phyloP scores from a whole-genome alignment of 2,797 vertebrate genomes.

The Rhabdomys pumilio region DNA sequence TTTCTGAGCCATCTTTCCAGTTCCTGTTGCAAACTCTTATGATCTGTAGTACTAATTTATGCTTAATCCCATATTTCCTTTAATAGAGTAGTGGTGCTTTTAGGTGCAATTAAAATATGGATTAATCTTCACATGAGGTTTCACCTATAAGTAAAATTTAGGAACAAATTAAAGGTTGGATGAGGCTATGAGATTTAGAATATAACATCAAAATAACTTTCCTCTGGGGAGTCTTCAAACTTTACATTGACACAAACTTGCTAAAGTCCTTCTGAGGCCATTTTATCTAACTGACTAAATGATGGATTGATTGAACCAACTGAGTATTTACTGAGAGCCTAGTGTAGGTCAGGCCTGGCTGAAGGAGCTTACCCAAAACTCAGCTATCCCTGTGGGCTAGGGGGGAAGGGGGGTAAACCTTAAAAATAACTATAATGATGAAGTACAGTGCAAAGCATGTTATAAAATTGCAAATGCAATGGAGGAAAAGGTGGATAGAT shows the following conservation, averaged over 20 bases:
- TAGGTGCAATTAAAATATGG: slow-evolving; percentile 72
- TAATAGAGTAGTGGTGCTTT: slow-evolving; percentile 70
- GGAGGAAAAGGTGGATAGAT: not conserved
- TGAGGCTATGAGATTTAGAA: slow-evolving; percentile 65
- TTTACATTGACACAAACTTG: slow-evolving; percentile 49
- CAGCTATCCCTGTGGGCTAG: not conserved
- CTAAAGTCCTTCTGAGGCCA: slow-evolving; percentile 57
- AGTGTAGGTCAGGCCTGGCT: not conserved
- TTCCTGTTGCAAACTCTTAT: slow-evolving; percentile 42
- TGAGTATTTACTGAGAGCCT: slow-evolving; percentile 4
- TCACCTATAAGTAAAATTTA: slow-evolving; percentile 61
- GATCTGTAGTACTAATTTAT: slow-evolving; percentile 64
- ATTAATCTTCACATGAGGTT: slow-evolving; percentile 74
- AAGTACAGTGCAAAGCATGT: not conserved
- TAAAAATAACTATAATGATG: slow-evolving; percentile 34
- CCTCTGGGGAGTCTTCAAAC: not conserved
- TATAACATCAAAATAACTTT: slow-evolving; percentile 52
- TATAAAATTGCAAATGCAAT: not conserved
- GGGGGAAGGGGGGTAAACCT: not conserved
- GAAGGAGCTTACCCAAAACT: slow-evolving; percentile 34
- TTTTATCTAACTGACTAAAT: slow-evolving; percentile 7
- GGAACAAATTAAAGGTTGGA: slow-evolving; percentile 58
- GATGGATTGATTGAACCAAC: not conserved
- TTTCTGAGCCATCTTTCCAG: not conserved
- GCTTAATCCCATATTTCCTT: slow-evolving; percentile 71